A percentile compares a stretch with the other conserved stretches of the same genome.
Conservation (phyloP, 1,140 invertebrate species). For the Carcinoscorpius rotundicauda region DNA sequence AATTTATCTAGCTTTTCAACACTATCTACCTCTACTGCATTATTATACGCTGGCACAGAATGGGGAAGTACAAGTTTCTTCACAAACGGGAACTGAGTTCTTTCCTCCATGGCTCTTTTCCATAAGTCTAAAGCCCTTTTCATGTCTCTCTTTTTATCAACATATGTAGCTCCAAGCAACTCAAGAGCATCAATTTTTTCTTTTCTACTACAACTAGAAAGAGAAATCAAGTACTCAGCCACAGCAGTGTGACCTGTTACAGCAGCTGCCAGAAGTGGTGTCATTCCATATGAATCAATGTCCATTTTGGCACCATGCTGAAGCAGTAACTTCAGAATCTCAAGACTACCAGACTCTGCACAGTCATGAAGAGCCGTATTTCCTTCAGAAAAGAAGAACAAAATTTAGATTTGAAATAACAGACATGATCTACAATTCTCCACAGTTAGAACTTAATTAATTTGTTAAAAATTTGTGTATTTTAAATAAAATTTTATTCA, state of each 20-base stretch:
- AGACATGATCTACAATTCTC: too few relatives aligned
- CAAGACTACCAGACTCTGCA: slow-evolving; percentile 84
- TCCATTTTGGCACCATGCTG: slow-evolving; percentile 80
- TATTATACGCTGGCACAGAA: slow-evolving; percentile 73
- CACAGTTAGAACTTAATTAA: too few relatives aligned
- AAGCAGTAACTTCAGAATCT: slow-evolving; percentile 81
- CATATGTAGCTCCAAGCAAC: slow-evolving; percentile 85
- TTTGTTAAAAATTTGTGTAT: too few relatives aligned
- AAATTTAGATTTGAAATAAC: too few relatives aligned
- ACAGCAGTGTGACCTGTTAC: slow-evolving; percentile 83
- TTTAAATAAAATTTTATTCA: too few relatives aligned
- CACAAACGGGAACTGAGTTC: background rate
- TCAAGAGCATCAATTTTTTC: slow-evolving; percentile 84
- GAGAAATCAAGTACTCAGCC: slow-evolving; percentile 73
- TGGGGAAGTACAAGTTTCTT: slow-evolving; percentile 49
- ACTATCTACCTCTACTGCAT: slow-evolving; percentile 63
- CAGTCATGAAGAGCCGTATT: slow-evolving; percentile 93
- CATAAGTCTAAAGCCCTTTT: slow-evolving; percentile 72
- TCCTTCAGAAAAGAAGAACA: slow-evolving; percentile 20
- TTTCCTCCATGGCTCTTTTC: slow-evolving; percentile 72
- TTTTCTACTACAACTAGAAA: slow-evolving; percentile 52
- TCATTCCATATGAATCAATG: slow-evolving; percentile 91
- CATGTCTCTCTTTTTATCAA: slow-evolving; percentile 91
- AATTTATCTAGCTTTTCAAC: slow-evolving; percentile 69
- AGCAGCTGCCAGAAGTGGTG: slow-evolving; percentile 78